Evolutionary conservation across 2,797 vertebrate species (phyloP), one percentile per base, ranked within the genome.

Genomic region (Anguilla marmorata): DNA sequence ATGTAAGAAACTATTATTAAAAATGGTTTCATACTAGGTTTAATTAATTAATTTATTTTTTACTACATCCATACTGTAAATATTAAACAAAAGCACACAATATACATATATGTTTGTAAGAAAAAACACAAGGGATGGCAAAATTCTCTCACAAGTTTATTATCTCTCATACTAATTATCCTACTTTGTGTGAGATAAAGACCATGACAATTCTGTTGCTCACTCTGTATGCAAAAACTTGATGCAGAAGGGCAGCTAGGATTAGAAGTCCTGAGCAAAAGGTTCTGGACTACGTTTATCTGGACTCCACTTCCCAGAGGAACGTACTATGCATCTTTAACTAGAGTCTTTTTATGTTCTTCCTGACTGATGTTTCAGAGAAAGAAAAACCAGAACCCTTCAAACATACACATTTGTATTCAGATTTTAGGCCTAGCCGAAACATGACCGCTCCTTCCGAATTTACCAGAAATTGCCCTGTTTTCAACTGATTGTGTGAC

Each of bases 401-500:
- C 52, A 84, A 33, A 54, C 41, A 8, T 14, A 58, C 56, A 85
- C 63, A 30, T 54, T 79, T n/a, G 83, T 76, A 56, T 84, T 72
- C 80, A 63, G 52, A 11, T 45, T 19, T 50, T 50, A 11, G 79
- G 79, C 6, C 9, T 12, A 37, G 24, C 16, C 5, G 37, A 21
- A 79, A 45, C 7, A 24, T 60, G 37, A 21, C 69, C 79, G 37
- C 45, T 84, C 86, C 56, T 88, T 87, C 82, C 27, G 37, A 85
- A 83, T 88, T 41, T 30, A 16, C 24, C 56, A 45, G 33, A 91
- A 88, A 76, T 91, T 85, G 84, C 87, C 87, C 91, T 88, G 87
- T 85, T 90, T 92, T 86, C 89, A 88, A 88, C 87, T 89, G 85
- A 85, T 91, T 89, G 90, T 93, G 93, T 92, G 92, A 93, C 91